phyloP scores from a whole-genome alignment of 2,888 invertebrate species.

The Lepetodrilus schrolli region DNA sequence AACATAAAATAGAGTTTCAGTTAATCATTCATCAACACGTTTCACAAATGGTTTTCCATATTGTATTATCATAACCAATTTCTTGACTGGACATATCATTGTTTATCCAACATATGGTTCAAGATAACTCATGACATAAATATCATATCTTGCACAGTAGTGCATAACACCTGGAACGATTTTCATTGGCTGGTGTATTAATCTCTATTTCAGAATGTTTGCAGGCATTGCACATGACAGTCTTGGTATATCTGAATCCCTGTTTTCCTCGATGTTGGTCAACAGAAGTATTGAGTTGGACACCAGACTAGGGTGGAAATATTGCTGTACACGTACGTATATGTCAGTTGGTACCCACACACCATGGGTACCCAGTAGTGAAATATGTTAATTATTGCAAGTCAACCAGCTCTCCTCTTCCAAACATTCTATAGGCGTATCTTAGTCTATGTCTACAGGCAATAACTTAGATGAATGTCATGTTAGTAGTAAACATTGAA shows the following conservation, averaged over 20 bases:
- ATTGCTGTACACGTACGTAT: conserved; percentile 2
- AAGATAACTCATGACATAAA: too few species aligned
- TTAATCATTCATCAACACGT: too few species aligned
- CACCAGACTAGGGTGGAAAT: conserved; percentile 3
- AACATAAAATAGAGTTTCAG: too few species aligned
- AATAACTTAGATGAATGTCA: too few species aligned
- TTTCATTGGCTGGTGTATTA: background rate
- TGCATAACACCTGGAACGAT: too few species aligned
- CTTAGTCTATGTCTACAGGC: too few species aligned
- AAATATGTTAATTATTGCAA: background rate
- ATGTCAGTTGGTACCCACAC: background rate
- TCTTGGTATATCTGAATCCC: background rate
- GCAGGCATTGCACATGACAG: background rate
- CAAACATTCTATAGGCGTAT: background rate
- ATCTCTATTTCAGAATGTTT: background rate
- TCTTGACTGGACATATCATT: too few species aligned
- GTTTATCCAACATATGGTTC: too few species aligned
- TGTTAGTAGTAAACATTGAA: too few species aligned
- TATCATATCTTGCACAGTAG: too few species aligned
- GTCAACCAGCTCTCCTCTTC: background rate
- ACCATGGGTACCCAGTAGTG: background rate
- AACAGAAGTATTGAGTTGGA: background rate
- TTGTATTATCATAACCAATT: too few species aligned
- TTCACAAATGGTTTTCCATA: too few species aligned
- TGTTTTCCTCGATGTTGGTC: background rate